Evolutionary conservation across 2,113 vertebrate species (phyloP).

Genomic region (Myxocyprinus asiaticus): DNA sequence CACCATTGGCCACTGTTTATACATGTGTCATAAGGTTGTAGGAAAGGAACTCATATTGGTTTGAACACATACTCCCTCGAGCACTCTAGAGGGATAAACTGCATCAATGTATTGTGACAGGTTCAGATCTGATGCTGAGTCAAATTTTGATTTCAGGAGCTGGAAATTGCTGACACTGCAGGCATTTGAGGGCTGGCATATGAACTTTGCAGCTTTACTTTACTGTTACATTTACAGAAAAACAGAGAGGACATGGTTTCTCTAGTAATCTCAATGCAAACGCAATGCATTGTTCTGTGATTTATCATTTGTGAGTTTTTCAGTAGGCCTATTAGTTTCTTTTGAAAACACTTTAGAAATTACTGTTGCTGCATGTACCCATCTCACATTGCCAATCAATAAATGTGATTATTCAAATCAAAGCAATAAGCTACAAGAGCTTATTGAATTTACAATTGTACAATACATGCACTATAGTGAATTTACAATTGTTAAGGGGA

Average conservation of each 20-base stretch:
- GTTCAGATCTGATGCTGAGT: background rate
- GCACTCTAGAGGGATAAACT: background rate
- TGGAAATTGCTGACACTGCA: background rate
- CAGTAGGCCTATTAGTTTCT: no score
- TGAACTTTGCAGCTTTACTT: background rate
- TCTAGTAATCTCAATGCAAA: background rate
- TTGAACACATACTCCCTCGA: conserved; percentile 10
- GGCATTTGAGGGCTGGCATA: background rate
- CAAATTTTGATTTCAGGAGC: background rate
- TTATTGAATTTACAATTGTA: no score
- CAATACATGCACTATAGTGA: no score
- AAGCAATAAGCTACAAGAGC: no score
- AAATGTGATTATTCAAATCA: no score
- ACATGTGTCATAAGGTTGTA: background rate
- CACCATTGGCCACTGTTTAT: conserved; percentile 1
- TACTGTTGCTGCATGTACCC: no score
- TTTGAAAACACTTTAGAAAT: no score
- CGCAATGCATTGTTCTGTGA: no score
- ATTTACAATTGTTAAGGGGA: no score
- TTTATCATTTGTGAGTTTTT: no score
- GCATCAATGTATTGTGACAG: background rate
- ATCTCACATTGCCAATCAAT: no score
- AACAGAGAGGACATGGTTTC: background rate
- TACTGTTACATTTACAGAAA: background rate
- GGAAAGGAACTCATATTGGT: background rate